Base-by-base conservation (phyloP, 53 echinoderm and acorn worm species). In the Holothuria leucospilota region DNA sequence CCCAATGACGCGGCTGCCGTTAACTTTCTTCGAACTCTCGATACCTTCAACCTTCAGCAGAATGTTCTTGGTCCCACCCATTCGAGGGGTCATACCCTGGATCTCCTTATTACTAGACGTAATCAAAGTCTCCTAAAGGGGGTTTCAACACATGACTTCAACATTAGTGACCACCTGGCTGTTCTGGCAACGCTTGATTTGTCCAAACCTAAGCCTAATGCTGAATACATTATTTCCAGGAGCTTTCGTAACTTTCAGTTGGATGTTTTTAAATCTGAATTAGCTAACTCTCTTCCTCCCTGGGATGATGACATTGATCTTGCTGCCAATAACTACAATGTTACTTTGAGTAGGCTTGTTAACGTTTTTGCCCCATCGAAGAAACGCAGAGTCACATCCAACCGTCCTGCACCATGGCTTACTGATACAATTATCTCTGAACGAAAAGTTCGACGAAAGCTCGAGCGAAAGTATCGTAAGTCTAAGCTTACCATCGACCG, bases 101-200 rank as follows among this genome's bases (percentile, higher is more conserved):
- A n/a, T 71, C 71, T 71, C 71, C 71, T 71, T 20, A 71, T 71
- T 71, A 41, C 71, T 41, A 71, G 71, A 71, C 71, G 71, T 71
- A 41, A 71, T 41, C 71, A 71, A 71, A 71, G 71, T 41, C 18
- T 71, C 71, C 71, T 71, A 41, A 13, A 41, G 12, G 40, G 39
- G 71, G 71, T 71, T 38, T 71, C 42, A 41, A 71, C 71, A 71
- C 71, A 71, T 4, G 71, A 71, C 41, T 39, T 71, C 42, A 71
- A 71, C 42, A 38, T 71, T 12, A 71, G 40, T 39, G 71, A 71
- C 71, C 71, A 71, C 42, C 15, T 71, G 42, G 1, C 71, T 71
- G 71, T 41, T 41, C 71, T 71, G 38, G 71, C 71, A 40, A 71
- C 14, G 39, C n/a, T 71, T 71, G 40, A 71, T 41, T 71, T 71